Evolutionary conservation across 2,888 invertebrate genomes (phyloP).

Genomic region (Nysson spinosus): DNA sequence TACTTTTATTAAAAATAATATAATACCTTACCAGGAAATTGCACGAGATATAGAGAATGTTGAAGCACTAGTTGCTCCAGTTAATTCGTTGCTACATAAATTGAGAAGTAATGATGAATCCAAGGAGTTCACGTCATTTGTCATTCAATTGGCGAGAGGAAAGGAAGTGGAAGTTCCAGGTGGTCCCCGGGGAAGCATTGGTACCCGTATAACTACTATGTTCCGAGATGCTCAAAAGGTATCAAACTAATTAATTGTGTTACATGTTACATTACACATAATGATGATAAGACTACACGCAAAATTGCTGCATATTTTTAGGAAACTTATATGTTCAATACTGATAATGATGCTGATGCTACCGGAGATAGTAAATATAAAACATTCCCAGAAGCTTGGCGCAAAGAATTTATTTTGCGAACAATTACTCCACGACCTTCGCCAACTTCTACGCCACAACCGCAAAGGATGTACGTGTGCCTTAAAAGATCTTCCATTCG

Average conservation of each 20-base stretch:
- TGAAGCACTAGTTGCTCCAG: conserved; percentile 79
- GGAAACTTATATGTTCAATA: conserved; percentile 78
- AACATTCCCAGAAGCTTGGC: conserved; percentile 80
- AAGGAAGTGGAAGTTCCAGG: conserved; percentile 82
- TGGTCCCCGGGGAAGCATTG: conserved; percentile 80
- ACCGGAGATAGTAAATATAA: conserved; percentile 64
- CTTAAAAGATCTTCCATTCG: conserved; percentile 84
- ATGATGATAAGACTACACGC: background rate
- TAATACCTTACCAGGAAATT: conserved; percentile 64
- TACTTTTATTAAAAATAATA: background rate
- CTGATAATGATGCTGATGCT: conserved; percentile 63
- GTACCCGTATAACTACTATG: conserved; percentile 80
- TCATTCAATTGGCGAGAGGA: conserved; percentile 79
- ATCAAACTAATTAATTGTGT: conserved; percentile 12
- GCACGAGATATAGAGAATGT: conserved; percentile 76
- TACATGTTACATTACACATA: background rate
- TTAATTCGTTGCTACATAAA: conserved; percentile 80
- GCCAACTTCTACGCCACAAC: conserved; percentile 80
- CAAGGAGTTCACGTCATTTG: conserved; percentile 76
- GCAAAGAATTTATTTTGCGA: conserved; percentile 83
- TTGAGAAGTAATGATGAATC: conserved; percentile 76
- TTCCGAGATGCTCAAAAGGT: conserved; percentile 81
- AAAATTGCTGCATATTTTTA: conserved; percentile 60
- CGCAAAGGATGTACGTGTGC: conserved; percentile 85
- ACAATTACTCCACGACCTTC: conserved; percentile 81